These are phyloP conservation scores for Rhynchomys soricoides DNA, from an alignment of 2,113 vertebrate species.

Conservation along the genomic window DNA sequence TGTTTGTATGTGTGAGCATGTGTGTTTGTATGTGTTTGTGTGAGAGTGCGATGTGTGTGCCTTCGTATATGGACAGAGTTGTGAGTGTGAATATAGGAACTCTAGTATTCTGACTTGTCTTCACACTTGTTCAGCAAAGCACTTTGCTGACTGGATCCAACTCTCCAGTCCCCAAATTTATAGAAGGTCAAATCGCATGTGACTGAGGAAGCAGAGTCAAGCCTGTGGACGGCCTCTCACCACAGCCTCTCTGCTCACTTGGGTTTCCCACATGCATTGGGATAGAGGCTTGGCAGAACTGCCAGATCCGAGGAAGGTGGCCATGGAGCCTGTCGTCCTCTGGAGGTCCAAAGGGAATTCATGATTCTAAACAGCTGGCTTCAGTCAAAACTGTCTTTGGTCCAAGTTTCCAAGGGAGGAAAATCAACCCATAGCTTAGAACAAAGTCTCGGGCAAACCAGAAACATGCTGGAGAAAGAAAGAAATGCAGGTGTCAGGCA, in stretches of 20 bases:
- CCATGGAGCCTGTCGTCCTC: not conserved
- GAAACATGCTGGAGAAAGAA: slow-evolving; percentile 29
- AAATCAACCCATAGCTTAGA: slow-evolving; percentile 28
- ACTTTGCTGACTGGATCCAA: not conserved
- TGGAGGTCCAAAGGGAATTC: not conserved
- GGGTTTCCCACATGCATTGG: not conserved
- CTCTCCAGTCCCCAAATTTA: not conserved
- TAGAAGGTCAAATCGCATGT: not conserved
- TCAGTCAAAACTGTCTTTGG: slow-evolving; percentile 36
- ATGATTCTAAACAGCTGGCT: not conserved
- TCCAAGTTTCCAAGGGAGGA: slow-evolving; percentile 22
- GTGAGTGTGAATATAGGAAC: not conserved
- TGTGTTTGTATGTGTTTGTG: not conserved
- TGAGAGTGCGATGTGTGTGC: not conserved
- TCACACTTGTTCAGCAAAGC: too few relatives aligned
- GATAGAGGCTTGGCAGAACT: not conserved
- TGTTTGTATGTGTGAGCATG: not conserved
- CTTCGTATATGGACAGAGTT: not conserved
- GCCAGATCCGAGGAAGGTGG: not conserved
- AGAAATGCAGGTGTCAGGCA: slow-evolving; percentile 79
- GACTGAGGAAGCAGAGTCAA: not conserved
- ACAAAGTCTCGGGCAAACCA: slow-evolving; percentile 63
- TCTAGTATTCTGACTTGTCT: not conserved
- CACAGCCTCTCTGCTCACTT: rapidly evolving
- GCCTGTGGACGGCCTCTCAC: not conserved